Evolutionary conservation across 2,113 vertebrate genomes (phyloP), one percentile per base, ranked within the genome.

Genomic region (Pollachius pollachius): DNA sequence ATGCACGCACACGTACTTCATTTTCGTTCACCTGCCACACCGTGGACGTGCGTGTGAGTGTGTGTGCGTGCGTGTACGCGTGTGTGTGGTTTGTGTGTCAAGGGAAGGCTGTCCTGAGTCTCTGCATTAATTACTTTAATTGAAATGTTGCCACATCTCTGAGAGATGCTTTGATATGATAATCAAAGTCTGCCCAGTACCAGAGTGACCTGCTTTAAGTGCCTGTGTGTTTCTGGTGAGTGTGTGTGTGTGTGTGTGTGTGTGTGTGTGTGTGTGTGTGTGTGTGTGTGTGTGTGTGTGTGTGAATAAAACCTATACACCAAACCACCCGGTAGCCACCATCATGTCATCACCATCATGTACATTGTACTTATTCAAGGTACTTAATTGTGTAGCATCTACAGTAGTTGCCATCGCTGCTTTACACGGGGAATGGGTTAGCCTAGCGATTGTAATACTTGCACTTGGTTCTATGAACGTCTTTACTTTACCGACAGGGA

Each of bases 141-240:
- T 98, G 95, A 98, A 97, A 96, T 96, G 92, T 94, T 95, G 95
- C 95, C 95, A 96, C 94, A 94, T 97, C 96, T 96, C 95, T 95
- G 94, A 97, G 96, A 96, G 96, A 96, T 95, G 94, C 95, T 99
- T 99, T 99, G 97, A 99, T 99, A 99, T 99, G 97, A 99, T 99
- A 99, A 99, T 99, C 95, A 96, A 89, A 95, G 94, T 93, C 95
- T 97, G 98, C 97, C 97, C 94, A 97, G 94, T 95, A 94, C 94
- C 97, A 96, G 95, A 89, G 37, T 41, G 37, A 7, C 37, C 37
- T 3, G 37, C 2, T 41, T 41, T 41, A 41, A 41, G 37, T 41
- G 87, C 86, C 71, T 88, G 37, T 41, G 37, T 41, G 37, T 41
- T 7, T 41, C 37, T 41, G 37, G 37, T 41, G 37, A 5, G 37